Conservation (phyloP, 2,888 invertebrate genomes). For the Cryptus viduatorius region DNA sequence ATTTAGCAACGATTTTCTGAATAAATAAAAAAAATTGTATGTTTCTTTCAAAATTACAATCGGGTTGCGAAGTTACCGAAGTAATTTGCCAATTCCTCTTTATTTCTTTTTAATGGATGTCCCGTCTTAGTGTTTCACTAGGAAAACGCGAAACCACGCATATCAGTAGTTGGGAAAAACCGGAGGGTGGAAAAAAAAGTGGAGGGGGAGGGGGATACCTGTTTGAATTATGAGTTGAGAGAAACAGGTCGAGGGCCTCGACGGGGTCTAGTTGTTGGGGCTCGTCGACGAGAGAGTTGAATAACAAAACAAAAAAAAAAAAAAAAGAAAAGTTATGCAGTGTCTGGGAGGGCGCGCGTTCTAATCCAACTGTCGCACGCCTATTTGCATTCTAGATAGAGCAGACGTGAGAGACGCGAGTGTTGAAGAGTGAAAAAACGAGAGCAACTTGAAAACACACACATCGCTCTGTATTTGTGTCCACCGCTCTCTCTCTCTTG, state of each 20-base stretch:
- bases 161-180: slow-evolving; percentile 4
- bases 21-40: too few relatives aligned
- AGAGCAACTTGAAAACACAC: slow-evolving; percentile 42
- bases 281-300: slow-evolving; percentile 31
- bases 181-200: slow-evolving; percentile 36
- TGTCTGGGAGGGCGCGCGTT: slow-evolving; percentile 29
- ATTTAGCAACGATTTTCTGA: too few relatives aligned
- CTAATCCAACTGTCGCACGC: slow-evolving; percentile 47
- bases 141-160: slow-evolving; percentile 11
- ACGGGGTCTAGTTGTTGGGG: slow-evolving; percentile 46
- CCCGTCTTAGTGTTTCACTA: background rate
- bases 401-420: slow-evolving; percentile 42
- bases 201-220: background rate
- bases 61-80: background rate
- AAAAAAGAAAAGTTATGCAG: slow-evolving; percentile 35
- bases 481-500: slow-evolving; percentile 9
- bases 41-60: too few relatives aligned
- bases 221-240: slow-evolving; percentile 48
- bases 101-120: background rate
- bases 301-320: slow-evolving; percentile 29
- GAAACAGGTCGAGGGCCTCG: slow-evolving; percentile 57
- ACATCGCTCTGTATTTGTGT: background rate
- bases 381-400: slow-evolving; percentile 53
- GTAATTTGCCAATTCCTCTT: background rate
- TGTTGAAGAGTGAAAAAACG: slow-evolving; percentile 54